Percentiles rank a stretch among this genome's conserved stretches.
These are phyloP conservation scores for Cheilosia variabilis DNA, from an alignment of 2,888 invertebrate species.

Conservation along the genomic window DNA sequence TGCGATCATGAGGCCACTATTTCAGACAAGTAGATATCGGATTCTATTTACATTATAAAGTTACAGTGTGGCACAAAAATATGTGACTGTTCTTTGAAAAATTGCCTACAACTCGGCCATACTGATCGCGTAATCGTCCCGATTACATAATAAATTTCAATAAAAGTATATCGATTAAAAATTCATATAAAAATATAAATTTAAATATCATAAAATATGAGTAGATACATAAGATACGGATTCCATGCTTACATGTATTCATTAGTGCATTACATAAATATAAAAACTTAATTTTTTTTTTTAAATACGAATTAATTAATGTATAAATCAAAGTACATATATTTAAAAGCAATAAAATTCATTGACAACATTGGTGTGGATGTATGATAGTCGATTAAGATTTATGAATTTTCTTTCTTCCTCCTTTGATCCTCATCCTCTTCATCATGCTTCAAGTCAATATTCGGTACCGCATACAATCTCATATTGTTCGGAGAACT, in stretches of 20 bases:
- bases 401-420: slow-evolving; percentile 10
- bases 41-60: slow-evolving; percentile 5
- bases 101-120: slow-evolving; percentile 51
- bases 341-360: slow-evolving; percentile 1
- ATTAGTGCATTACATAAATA: no score
- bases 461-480: no score
- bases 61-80: no score
- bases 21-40: no score
- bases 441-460: slow-evolving; percentile 25
- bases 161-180: slow-evolving; percentile 20
- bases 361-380: slow-evolving; percentile 6
- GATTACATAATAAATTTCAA: slow-evolving; percentile 12
- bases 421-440: not conserved
- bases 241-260: not conserved
- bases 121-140: slow-evolving; percentile 42
- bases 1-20: slow-evolving; percentile 1
- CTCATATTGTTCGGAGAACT: slow-evolving; percentile 34
- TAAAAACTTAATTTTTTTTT: slow-evolving; percentile 2
- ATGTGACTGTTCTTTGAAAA: no score
- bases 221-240: not conserved
- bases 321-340: not conserved
- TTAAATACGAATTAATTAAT: not conserved
- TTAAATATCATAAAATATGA: slow-evolving; percentile 7
- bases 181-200: not conserved
- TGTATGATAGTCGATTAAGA: not conserved